These are phyloP conservation scores for Ailurus styani DNA, from an alignment of 2,113 vertebrate genomes.

Conservation along the genomic window DNA sequence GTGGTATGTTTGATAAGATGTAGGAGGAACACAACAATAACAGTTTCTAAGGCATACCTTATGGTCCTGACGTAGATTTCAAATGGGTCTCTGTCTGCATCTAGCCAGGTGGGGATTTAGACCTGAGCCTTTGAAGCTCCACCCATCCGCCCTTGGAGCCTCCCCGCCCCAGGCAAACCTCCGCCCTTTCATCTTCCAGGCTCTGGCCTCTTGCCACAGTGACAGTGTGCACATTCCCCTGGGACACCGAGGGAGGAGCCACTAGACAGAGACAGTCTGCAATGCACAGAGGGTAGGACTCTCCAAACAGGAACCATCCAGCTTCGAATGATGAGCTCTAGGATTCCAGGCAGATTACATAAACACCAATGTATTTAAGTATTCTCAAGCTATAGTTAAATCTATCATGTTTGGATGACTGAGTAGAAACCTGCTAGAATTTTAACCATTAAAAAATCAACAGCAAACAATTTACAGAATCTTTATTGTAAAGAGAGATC, in stretches of 20 bases:
- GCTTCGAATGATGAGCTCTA: background rate
- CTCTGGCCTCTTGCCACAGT: background rate
- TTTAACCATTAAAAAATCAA: conserved; percentile 1
- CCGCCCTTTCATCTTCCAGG: background rate
- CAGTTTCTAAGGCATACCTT: conserved; percentile 4
- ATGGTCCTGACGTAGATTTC: background rate
- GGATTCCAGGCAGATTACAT: background rate
- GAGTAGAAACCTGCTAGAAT: background rate
- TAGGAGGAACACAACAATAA: background rate
- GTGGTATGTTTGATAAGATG: background rate
- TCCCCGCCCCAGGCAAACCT: background rate
- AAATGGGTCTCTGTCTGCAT: background rate
- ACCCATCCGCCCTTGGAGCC: background rate
- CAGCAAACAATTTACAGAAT: background rate
- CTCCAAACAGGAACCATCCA: background rate
- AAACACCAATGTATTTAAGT: background rate
- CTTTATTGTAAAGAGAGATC: conserved; percentile 68
- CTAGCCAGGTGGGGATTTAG: background rate
- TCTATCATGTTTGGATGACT: background rate
- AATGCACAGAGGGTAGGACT: background rate
- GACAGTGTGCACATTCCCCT: background rate
- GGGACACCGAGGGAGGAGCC: background rate
- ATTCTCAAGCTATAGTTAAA: background rate
- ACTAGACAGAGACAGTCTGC: background rate
- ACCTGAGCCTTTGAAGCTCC: conserved; percentile 28